Conservation (phyloP, 2,113 vertebrate genomes). For the Psittacara wagleri region DNA sequence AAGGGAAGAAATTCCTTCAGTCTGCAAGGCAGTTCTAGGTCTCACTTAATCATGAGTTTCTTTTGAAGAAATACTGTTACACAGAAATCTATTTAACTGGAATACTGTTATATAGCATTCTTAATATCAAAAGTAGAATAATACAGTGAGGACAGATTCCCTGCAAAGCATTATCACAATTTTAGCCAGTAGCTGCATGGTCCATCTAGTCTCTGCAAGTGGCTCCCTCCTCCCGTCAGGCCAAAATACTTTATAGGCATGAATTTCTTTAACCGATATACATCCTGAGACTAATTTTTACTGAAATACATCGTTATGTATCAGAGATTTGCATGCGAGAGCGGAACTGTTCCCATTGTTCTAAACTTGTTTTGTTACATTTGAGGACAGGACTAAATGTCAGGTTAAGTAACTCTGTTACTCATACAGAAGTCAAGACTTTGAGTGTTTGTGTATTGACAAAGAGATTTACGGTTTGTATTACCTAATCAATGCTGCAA, state of each 20-base stretch:
- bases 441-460: background rate
- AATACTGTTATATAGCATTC: background rate
- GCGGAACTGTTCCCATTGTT: background rate
- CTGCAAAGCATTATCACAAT: background rate
- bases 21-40: background rate
- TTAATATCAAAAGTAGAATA: background rate
- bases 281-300: background rate
- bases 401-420: background rate
- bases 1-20: background rate
- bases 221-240: background rate
- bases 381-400: background rate
- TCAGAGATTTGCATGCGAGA: background rate
- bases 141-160: background rate
- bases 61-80: background rate
- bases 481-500: background rate
- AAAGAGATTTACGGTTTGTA: background rate
- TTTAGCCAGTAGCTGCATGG: background rate
- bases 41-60: background rate
- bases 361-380: background rate
- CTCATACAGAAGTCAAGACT: background rate
- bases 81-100: background rate
- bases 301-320: background rate
- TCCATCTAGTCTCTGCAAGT: background rate
- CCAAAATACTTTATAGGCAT: background rate
- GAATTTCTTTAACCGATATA: background rate